phyloP scores from a whole-genome alignment of 2,797 vertebrate genomes.

The Bradypodion ventrale region DNA sequence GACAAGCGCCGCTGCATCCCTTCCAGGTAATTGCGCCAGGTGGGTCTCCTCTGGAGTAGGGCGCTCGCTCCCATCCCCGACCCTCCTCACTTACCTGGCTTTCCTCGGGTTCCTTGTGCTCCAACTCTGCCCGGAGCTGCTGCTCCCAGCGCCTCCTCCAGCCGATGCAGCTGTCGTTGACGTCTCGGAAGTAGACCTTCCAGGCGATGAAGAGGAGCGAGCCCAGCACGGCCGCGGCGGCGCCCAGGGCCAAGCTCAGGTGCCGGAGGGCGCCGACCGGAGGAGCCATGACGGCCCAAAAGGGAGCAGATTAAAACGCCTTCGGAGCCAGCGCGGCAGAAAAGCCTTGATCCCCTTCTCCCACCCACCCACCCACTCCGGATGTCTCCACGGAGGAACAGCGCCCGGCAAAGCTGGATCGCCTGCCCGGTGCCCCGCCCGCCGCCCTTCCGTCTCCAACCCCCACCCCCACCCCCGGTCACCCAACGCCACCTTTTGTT shows the following conservation, averaged over 20 bases:
- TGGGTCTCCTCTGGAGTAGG: neutral
- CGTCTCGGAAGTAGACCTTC: constrained; percentile 78
- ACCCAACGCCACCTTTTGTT: no score
- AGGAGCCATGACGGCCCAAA: constrained; percentile 70
- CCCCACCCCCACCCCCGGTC: no score
- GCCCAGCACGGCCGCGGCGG: constrained; percentile 83
- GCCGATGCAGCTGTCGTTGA: constrained; percentile 48
- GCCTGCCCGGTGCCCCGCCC: no score
- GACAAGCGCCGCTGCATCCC: no score
- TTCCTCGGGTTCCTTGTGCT: constrained; percentile 51
- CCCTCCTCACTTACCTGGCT: constrained; percentile 77
- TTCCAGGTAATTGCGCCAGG: no score
- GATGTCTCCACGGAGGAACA: no score
- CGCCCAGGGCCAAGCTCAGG: constrained; percentile 81
- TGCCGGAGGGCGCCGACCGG: constrained; percentile 68
- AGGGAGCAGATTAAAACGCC: no score
- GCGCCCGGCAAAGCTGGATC: neutral
- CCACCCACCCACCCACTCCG: neutral
- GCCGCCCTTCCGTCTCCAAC: neutral
- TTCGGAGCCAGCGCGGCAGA: no score
- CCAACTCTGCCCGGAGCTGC: constrained; percentile 64
- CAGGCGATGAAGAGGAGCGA: constrained; percentile 86
- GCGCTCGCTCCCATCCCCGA: no score
- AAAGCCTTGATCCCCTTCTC: no score
- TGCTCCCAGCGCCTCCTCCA: constrained; percentile 70